Evolutionary conservation across 2,113 vertebrate genomes (phyloP).

Genomic region (Calcarius ornatus): DNA sequence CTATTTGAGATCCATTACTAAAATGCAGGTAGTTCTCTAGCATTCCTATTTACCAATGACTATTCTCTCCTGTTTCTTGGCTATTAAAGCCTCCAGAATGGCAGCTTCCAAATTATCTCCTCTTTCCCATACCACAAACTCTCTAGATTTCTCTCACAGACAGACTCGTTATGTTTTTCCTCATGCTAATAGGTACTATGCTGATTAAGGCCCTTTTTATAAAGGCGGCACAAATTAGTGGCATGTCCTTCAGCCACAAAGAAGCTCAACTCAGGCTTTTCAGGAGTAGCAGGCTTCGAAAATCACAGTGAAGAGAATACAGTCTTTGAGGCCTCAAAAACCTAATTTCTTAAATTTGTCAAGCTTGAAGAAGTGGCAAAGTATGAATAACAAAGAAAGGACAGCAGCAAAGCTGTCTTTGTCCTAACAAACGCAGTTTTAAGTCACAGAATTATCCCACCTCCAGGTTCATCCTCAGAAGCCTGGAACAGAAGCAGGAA

Average conservation of each 20-base stretch:
- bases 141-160: not conserved
- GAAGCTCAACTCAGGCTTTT: not conserved
- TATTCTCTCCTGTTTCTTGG: not conserved
- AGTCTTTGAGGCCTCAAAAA: not conserved
- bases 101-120: not conserved
- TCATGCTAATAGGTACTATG: not conserved
- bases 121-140: not conserved
- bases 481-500: not conserved
- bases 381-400: not conserved
- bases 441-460: slow-evolving; percentile 6
- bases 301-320: not conserved
- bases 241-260: not conserved
- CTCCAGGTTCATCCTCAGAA: not conserved
- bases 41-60: not conserved
- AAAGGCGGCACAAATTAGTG: not conserved
- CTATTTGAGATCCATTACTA: not conserved
- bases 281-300: not conserved
- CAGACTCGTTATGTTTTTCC: not conserved
- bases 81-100: not conserved
- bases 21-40: not conserved
- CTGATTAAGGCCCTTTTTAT: not conserved
- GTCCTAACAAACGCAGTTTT: not conserved
- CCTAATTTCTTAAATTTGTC: not conserved
- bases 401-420: not conserved
- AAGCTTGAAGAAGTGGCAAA: not conserved